Conservation (phyloP, 2,888 invertebrate genomes). For the Hirtodrosophila alboralis region DNA sequence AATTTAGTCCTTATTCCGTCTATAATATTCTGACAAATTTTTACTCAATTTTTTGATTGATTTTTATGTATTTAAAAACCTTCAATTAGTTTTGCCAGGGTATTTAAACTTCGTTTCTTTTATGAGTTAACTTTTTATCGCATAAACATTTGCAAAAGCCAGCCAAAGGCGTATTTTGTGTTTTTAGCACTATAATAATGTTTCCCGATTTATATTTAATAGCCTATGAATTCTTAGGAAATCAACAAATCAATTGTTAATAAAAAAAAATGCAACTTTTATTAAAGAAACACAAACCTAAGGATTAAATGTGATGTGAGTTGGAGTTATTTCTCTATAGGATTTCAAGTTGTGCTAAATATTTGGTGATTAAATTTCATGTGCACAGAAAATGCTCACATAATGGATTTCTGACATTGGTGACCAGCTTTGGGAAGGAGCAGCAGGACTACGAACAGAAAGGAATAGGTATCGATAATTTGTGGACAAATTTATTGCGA, state of each 20-base stretch:
- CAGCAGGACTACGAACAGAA: too few relatives aligned
- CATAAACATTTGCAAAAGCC: not conserved
- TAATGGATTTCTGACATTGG: constrained; percentile 52
- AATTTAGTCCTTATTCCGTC: too few relatives aligned
- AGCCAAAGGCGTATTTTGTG: too few relatives aligned
- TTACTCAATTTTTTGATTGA: too few relatives aligned
- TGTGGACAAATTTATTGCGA: constrained; percentile 74
- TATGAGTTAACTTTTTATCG: not conserved
- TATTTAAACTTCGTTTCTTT: not conserved
- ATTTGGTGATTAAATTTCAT: constrained; percentile 60
- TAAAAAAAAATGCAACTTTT: too few relatives aligned
- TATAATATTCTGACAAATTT: too few relatives aligned
- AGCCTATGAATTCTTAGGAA: not conserved
- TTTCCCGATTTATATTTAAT: too few relatives aligned
- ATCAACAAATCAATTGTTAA: too few relatives aligned
- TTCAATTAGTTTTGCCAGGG: not conserved
- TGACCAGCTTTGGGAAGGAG: constrained; percentile 14
- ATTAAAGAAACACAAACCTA: not conserved
- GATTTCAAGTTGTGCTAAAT: constrained; percentile 3
- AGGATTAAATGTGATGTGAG: not conserved
- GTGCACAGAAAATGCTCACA: constrained; percentile 26
- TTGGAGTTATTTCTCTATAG: not conserved
- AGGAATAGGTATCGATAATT: constrained; percentile 75
- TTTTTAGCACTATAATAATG: too few relatives aligned
- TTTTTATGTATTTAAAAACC: too few relatives aligned